phyloP scores from a whole-genome alignment of 2,113 vertebrate genomes.

The Python bivittatus region DNA sequence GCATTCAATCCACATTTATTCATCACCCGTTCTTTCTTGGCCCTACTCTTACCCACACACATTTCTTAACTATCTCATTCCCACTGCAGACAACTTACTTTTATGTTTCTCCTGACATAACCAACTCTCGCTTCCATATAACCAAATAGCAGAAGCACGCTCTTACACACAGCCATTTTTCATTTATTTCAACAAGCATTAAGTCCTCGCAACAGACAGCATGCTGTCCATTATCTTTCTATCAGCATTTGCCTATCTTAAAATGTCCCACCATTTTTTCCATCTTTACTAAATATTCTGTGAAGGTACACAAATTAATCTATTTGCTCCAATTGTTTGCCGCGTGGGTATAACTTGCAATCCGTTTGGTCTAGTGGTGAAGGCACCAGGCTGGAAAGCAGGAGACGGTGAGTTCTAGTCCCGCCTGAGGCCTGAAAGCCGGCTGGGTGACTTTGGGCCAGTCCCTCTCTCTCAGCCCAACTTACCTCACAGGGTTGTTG shows the following conservation, averaged over 20 bases:
- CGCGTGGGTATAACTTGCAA: neutral
- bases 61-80: too few relatives aligned
- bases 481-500: too few relatives aligned
- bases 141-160: neutral
- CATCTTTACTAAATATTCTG: neutral
- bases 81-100: too few relatives aligned
- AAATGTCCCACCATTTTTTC: neutral
- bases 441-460: too few relatives aligned
- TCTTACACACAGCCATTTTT: neutral
- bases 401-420: too few relatives aligned
- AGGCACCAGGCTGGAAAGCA: too few relatives aligned
- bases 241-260: neutral
- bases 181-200: neutral
- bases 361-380: too few relatives aligned
- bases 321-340: neutral
- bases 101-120: too few relatives aligned
- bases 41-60: too few relatives aligned
- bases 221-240: neutral
- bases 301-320: neutral
- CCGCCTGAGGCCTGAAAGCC: too few relatives aligned
- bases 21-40: neutral
- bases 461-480: too few relatives aligned
- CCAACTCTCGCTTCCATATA: neutral
- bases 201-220: neutral
- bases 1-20: neutral